Evolutionary conservation across 2,888 invertebrate species (phyloP).

Genomic region (Luffia ferchaultella): DNA sequence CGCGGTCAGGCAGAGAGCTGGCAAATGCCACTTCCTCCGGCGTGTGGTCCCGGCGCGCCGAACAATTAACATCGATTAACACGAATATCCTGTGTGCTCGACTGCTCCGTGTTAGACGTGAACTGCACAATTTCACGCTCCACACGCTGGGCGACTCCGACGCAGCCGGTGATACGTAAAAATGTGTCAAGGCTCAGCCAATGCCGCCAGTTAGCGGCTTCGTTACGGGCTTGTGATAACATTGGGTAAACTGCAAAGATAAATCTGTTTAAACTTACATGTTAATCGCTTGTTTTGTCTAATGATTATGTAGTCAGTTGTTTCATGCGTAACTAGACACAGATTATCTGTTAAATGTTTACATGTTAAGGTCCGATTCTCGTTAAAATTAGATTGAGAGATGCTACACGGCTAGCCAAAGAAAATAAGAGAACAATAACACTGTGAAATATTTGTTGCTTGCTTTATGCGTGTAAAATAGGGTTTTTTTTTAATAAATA

Average conservation of each 20-base stretch:
- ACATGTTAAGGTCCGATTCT: too few relatives aligned
- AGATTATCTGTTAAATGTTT: too few relatives aligned
- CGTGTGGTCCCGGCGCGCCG: constrained; percentile 38
- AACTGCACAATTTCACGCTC: background rate
- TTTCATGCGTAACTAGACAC: too few relatives aligned
- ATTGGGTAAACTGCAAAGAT: constrained; percentile 1
- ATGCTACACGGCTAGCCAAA: too few relatives aligned
- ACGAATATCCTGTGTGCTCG: constrained; percentile 55
- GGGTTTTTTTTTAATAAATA: too few relatives aligned
- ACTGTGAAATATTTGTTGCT: too few relatives aligned
- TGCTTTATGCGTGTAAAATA: too few relatives aligned
- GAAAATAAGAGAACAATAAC: too few relatives aligned
- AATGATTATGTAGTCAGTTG: too few relatives aligned
- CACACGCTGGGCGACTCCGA: background rate
- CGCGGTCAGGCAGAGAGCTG: constrained; percentile 9
- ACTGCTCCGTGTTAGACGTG: background rate
- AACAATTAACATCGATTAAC: constrained; percentile 62
- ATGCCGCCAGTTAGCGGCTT: constrained; percentile 31
- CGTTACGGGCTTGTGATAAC: constrained; percentile 31
- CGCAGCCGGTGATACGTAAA: constrained; percentile 16
- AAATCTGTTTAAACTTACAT: too few relatives aligned
- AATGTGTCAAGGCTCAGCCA: constrained; percentile 41
- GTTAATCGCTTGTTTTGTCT: too few relatives aligned
- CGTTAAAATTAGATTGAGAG: too few relatives aligned
- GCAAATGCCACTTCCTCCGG: constrained; percentile 38